Conservation (phyloP, 1,140 invertebrate genomes). For the Cylas formicarius region DNA sequence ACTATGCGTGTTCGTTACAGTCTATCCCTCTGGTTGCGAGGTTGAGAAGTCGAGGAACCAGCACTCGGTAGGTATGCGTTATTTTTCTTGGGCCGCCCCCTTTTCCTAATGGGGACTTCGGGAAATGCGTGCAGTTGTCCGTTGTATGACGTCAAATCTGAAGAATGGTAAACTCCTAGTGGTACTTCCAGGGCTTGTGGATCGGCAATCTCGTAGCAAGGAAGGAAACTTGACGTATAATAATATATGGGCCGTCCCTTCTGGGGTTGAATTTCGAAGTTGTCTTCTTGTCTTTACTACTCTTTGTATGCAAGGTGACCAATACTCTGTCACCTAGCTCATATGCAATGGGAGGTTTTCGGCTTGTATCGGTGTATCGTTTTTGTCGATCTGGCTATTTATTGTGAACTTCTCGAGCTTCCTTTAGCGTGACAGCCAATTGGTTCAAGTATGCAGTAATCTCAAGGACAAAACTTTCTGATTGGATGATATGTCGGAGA, state of each 20-base stretch:
- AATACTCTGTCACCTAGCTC: constrained; percentile 16
- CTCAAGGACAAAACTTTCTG: constrained; percentile 35
- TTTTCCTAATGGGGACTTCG: no score
- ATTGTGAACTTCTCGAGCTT: constrained; percentile 6
- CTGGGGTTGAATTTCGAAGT: constrained; percentile 28
- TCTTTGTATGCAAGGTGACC: constrained; percentile 19
- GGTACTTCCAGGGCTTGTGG: no score
- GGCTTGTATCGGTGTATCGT: background rate
- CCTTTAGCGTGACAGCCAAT: constrained; percentile 1
- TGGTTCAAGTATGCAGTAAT: constrained; percentile 32
- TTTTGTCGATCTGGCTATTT: constrained; percentile 14
- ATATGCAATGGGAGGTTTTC: background rate
- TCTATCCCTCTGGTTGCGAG: no score
- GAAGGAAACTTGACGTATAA: no score
- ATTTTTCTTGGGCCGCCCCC: no score
- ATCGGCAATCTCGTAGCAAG: no score
- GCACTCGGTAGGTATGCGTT: no score
- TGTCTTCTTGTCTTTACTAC: constrained; percentile 20
- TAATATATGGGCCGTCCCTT: constrained; percentile 28
- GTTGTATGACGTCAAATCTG: no score
- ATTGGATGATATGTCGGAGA: constrained; percentile 23
- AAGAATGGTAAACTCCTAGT: no score
- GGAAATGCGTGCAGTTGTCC: no score
- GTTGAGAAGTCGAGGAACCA: no score
- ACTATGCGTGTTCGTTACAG: no score